Evolutionary conservation across 2,888 invertebrate species (phyloP).

Genomic region (Pseudeuparius sepicola): DNA sequence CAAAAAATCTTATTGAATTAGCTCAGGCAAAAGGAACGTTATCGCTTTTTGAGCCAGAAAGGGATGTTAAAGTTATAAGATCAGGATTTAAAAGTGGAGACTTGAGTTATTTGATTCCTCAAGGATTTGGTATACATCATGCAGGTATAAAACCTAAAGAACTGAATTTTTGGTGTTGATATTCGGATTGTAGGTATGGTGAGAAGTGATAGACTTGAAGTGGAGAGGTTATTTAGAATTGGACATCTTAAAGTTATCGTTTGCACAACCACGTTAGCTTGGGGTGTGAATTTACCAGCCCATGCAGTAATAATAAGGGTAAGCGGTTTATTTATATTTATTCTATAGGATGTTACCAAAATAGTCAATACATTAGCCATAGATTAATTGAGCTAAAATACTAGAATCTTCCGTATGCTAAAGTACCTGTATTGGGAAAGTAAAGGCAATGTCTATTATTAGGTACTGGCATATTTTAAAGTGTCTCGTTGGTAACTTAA

Average conservation of each 20-base stretch:
- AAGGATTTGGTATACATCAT: slow-evolving; percentile 92
- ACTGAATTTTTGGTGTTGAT: not conserved
- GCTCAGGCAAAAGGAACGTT: slow-evolving; percentile 67
- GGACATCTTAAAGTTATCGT: slow-evolving; percentile 83
- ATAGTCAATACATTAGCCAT: no score
- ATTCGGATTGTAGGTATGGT: slow-evolving; percentile 46
- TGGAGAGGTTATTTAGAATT: slow-evolving; percentile 79
- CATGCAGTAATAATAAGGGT: slow-evolving; percentile 94
- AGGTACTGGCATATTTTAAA: no score
- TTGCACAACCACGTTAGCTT: slow-evolving; percentile 96
- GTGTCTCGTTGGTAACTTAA: no score
- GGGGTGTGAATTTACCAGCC: slow-evolving; percentile 99
- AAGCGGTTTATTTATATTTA: slow-evolving; percentile 27
- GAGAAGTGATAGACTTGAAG: slow-evolving; percentile 30
- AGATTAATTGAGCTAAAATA: no score
- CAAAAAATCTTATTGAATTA: slow-evolving; percentile 70
- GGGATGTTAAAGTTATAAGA: slow-evolving; percentile 59
- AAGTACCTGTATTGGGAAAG: no score
- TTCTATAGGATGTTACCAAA: no score
- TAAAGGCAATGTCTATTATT: no score
- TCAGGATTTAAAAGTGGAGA: slow-evolving; percentile 70
- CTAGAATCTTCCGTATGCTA: no score
- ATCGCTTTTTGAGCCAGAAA: slow-evolving; percentile 56
- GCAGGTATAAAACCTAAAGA: slow-evolving; percentile 56
- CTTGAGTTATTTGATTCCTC: slow-evolving; percentile 71